Conservation (phyloP, 1,140 invertebrate species). For the Polypedilum vanderplanki region DNA sequence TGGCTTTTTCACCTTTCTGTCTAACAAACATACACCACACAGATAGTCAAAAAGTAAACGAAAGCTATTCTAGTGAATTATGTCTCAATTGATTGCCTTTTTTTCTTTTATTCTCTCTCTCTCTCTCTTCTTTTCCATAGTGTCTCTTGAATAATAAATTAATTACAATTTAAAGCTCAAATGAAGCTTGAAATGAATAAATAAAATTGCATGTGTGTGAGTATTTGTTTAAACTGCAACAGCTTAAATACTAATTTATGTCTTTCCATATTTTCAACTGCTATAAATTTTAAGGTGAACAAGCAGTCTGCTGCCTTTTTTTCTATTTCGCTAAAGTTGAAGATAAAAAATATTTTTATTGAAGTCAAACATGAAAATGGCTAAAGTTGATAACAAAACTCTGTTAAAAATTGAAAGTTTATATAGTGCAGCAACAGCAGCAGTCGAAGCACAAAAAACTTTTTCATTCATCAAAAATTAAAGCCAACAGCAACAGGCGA, state of each 20-base stretch:
- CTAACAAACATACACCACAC: background rate
- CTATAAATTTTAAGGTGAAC: too few relatives aligned
- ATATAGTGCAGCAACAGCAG: background rate
- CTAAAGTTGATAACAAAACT: too few relatives aligned
- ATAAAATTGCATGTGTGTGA: too few relatives aligned
- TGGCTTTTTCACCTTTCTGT: slow-evolving; percentile 9
- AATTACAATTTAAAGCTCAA: slow-evolving; percentile 21
- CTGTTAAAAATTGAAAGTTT: too few relatives aligned
- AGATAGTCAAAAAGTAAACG: background rate
- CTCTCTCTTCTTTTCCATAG: background rate
- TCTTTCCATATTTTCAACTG: too few relatives aligned
- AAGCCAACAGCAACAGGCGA: too few relatives aligned
- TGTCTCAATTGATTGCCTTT: slow-evolving; percentile 21
- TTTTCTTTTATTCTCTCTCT: background rate
- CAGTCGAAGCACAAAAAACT: background rate
- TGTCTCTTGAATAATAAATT: slow-evolving; percentile 28
- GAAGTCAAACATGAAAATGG: too few relatives aligned
- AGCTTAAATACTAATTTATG: too few relatives aligned
- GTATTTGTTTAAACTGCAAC: too few relatives aligned
- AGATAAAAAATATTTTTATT: too few relatives aligned
- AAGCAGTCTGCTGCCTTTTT: too few relatives aligned
- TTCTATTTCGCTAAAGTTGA: too few relatives aligned
- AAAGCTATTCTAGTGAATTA: background rate
- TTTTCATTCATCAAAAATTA: background rate
- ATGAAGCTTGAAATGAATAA: background rate